Evolutionary conservation across 2,113 vertebrate species (phyloP).

Genomic region (Ceyx cyanopectus): DNA sequence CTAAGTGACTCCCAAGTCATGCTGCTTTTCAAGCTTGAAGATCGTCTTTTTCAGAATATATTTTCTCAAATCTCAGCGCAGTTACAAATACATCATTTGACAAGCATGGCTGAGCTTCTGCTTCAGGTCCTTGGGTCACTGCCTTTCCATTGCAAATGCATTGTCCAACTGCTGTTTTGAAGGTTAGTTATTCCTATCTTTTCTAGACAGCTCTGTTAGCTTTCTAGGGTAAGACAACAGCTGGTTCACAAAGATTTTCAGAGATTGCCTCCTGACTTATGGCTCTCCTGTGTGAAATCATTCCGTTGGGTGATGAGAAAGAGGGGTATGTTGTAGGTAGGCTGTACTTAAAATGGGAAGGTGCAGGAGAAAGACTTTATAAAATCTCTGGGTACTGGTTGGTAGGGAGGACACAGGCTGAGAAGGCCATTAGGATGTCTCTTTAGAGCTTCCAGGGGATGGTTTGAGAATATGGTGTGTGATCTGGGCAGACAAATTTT

Average conservation of each 20-base stretch:
- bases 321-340: neutral
- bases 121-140: slow-evolving; percentile 10
- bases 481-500: neutral
- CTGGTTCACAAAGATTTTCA: neutral
- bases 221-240: neutral
- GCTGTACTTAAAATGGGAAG: rapidly evolving
- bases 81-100: neutral
- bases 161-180: neutral
- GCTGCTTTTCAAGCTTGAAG: neutral
- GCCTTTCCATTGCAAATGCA: neutral
- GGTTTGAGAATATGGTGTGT: neutral
- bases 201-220: neutral
- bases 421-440: neutral
- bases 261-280: neutral
- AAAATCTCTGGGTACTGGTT: neutral
- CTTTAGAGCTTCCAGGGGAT: neutral
- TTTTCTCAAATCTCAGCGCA: slow-evolving; percentile 1
- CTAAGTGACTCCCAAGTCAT: neutral
- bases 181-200: neutral
- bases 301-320: neutral
- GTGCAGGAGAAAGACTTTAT: neutral
- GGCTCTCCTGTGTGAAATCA: neutral
- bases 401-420: neutral
- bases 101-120: slow-evolving; percentile 42
- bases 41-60: neutral